Evolutionary conservation across 23 tunicate genomes (phyloP), one percentile per base, ranked within the genome.

Genomic region (Halocynthia roretzi): DNA sequence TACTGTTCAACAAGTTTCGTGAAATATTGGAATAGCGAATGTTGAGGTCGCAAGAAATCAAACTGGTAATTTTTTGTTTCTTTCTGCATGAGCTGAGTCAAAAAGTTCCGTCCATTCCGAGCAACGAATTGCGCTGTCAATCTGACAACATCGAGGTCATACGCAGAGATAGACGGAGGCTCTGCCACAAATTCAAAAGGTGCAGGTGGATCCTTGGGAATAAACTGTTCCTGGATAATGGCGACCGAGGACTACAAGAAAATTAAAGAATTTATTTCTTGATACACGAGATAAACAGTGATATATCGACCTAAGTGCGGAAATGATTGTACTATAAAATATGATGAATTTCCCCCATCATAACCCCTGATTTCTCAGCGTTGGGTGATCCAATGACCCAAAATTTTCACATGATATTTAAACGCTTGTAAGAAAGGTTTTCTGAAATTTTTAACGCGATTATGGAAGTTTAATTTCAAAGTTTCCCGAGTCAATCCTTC

Each of bases 11-110:
- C 93, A 11, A 93, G 76, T 56, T 87, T 87, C 15, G 98, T 87
- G 68, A 93, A 93, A 57, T 93, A 93, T 20, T 87, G 87, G 70
- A 87, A 93, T 49, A 93, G 66, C 5, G 94, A 80, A 81, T 93
- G 98, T 67, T 93, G 98, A 14, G 98, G 98, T 7, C 98, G 80
- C 67, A 93, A 69, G 60, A 93, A 93, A 68, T 93, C 98, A 80
- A 93, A 93, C 80, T 93, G 98, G 60, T 76, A 83, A 58, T 87
- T 93, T 67, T 87, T 93, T 14, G 93, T 87, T 70, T 93, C 98
- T 22, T 86, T 76, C 56, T 87, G 93, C 94, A 87, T 93, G 56
- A 93, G 65, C 51, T 93, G 98, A 44, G 87, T 93, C 48, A 93
- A 80, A 77, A 93, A 93, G 11, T 81, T 72, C 8, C 98, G 87